A percentile compares a stretch with the other conserved stretches of the same genome.
Evolutionary conservation across 2,113 vertebrate genomes (phyloP).

Genomic region (Trematocara unimaculatum): DNA sequence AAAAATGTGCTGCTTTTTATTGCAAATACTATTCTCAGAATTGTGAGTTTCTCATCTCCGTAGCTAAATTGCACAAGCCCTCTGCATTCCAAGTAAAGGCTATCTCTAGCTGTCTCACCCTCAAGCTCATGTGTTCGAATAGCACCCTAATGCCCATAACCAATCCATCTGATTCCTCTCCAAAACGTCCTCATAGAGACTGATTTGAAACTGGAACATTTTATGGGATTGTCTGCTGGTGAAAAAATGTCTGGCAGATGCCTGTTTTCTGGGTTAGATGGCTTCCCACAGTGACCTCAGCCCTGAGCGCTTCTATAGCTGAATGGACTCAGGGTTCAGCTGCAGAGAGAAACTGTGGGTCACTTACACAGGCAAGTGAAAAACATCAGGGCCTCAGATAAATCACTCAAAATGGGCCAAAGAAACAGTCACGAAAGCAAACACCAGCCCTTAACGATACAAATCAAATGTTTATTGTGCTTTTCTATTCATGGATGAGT

Average conservation of each 20-base stretch:
- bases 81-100: constrained; percentile 55
- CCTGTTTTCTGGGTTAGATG: constrained; percentile 35
- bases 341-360: background rate
- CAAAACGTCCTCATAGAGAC: constrained; percentile 49
- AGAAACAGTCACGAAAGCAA: background rate
- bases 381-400: constrained; percentile 24
- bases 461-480: background rate
- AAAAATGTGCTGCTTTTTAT: background rate
- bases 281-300: constrained; percentile 51
- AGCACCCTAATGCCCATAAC: constrained; percentile 27
- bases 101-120: constrained; percentile 36
- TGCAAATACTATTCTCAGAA: constrained; percentile 42
- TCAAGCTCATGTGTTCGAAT: constrained; percentile 32
- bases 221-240: constrained; percentile 37
- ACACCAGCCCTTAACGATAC: background rate
- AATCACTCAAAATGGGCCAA: background rate
- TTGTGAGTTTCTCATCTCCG: constrained; percentile 28
- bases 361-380: background rate
- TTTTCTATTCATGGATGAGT: constrained; percentile 16
- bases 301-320: constrained; percentile 1
- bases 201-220: constrained; percentile 54
- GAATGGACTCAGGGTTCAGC: constrained; percentile 1
- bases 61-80: constrained; percentile 46
- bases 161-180: constrained; percentile 52
- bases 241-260: constrained; percentile 58